Conservation (phyloP, 2,797 vertebrate species). For the Moxostoma hubbsi region DNA sequence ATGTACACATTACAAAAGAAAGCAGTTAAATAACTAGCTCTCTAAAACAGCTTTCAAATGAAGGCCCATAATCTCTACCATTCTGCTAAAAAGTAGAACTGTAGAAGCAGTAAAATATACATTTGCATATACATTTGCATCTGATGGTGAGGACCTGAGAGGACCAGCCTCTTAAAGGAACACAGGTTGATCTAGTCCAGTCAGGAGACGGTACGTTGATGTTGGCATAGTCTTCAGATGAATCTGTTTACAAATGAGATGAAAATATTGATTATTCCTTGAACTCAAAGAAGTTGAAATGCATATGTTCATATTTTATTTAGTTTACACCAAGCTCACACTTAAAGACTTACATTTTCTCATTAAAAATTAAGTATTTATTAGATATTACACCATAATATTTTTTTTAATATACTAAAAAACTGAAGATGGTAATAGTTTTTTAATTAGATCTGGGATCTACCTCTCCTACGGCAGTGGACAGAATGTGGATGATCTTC, state of each 20-base stretch:
- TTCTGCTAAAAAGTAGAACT: constrained; percentile 4
- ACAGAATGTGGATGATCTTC: constrained; percentile 92
- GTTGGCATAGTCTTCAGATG: constrained; percentile 97
- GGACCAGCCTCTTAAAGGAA: constrained; percentile 77
- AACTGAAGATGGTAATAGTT: too few relatives aligned
- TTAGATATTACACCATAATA: too few relatives aligned
- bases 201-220: constrained; percentile 93
- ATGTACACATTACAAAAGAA: background rate
- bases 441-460: constrained; percentile 6
- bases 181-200: constrained; percentile 92
- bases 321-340: too few relatives aligned
- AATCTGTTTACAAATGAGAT: constrained; percentile 75
- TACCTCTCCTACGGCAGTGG: constrained; percentile 89
- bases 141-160: background rate
- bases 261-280: background rate
- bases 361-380: too few relatives aligned
- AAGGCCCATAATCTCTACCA: constrained; percentile 12
- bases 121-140: background rate
- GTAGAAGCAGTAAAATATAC: background rate
- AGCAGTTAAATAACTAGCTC: constrained; percentile 19
- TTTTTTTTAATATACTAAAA: too few relatives aligned
- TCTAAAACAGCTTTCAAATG: constrained; percentile 26
- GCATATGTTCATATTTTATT: too few relatives aligned
- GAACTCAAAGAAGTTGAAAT: background rate
- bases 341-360: too few relatives aligned